phyloP scores from a whole-genome alignment of 2,113 vertebrate species.

The Potamarius usumacintae region DNA sequence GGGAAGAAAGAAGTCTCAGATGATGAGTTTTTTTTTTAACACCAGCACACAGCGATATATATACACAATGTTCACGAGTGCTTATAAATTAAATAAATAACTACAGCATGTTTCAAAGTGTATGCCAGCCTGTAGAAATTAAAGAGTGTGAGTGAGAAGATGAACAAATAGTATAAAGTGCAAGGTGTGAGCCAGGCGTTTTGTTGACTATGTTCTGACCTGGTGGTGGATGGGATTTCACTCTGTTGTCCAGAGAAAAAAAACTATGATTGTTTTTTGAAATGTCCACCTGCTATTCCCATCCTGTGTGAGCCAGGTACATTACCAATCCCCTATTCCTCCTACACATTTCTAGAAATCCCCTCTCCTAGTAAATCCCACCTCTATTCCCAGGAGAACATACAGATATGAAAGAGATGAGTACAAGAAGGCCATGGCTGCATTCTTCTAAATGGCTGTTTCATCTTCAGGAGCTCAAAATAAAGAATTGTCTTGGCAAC shows the following conservation, averaged over 20 bases:
- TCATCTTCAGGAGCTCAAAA: conserved; percentile 55
- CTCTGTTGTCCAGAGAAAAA: conserved; percentile 36
- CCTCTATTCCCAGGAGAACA: conserved; percentile 44
- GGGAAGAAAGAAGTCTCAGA: not conserved
- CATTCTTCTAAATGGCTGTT: conserved; percentile 53
- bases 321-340: not conserved
- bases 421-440: conserved; percentile 53
- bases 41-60: not conserved
- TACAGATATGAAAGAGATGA: conserved; percentile 46
- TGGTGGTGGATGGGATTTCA: conserved; percentile 36
- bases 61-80: not conserved
- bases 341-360: conserved; percentile 4
- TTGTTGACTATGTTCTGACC: conserved; percentile 13
- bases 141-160: conserved; percentile 39
- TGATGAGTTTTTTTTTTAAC: not conserved
- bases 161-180: conserved; percentile 8
- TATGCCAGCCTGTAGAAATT: not conserved
- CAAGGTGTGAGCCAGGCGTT: conserved; percentile 9
- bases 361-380: conserved; percentile 52
- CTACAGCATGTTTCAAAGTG: not conserved
- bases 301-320: not conserved
- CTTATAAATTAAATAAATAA: not conserved
- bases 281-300: conserved; percentile 56
- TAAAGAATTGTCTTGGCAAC: conserved; percentile 50
- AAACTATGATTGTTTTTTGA: conserved; percentile 57